These are phyloP conservation scores for Peucedramus taeniatus DNA, from an alignment of 2,113 vertebrate genomes.

Conservation along the genomic window DNA sequence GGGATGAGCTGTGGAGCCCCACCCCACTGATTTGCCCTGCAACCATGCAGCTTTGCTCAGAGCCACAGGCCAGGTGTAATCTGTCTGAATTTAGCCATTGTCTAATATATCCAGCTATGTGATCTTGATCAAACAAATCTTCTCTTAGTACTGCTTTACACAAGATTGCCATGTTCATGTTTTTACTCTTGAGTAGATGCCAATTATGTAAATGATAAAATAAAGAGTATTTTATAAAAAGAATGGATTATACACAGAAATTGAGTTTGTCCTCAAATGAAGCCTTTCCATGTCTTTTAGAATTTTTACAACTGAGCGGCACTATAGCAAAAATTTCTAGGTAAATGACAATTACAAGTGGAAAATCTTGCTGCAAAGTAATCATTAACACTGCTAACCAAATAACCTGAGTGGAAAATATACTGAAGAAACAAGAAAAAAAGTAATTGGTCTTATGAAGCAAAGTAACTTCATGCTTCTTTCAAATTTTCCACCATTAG, in stretches of 20 bases:
- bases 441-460: background rate
- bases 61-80: background rate
- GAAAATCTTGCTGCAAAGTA: background rate
- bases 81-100: background rate
- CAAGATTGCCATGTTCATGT: background rate
- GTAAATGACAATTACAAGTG: background rate
- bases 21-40: rapidly evolving
- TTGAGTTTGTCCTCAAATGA: background rate
- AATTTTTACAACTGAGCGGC: background rate
- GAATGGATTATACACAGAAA: background rate
- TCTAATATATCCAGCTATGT: background rate
- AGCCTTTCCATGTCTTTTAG: background rate
- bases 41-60: rapidly evolving
- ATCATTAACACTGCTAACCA: background rate
- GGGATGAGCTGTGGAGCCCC: background rate
- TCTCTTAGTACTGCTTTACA: background rate
- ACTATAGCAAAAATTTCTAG: background rate
- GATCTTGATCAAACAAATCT: background rate
- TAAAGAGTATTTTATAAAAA: background rate
- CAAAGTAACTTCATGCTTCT: background rate
- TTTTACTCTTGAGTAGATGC: background rate
- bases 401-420: background rate
- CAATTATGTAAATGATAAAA: background rate
- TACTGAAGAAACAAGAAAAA: background rate
- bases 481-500: background rate